These are phyloP conservation scores for Nymphalis urticae DNA, from an alignment of 2,888 invertebrate species.

Conservation along the genomic window DNA sequence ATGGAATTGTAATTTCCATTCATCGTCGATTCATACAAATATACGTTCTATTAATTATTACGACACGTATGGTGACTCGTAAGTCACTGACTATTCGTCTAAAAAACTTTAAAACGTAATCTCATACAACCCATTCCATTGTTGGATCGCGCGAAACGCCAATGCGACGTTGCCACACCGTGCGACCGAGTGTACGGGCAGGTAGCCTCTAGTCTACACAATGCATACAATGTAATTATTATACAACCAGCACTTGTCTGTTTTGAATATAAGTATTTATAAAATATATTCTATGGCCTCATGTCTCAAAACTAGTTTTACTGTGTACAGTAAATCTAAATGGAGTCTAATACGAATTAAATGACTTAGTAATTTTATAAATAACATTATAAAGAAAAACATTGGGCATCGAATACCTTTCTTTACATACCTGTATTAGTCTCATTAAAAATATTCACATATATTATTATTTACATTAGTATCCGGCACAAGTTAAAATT, in stretches of 20 bases:
- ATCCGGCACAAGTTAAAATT: conserved; percentile 31
- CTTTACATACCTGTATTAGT: not conserved
- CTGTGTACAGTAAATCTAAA: conserved; percentile 50
- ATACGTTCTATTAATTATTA: conserved; percentile 57
- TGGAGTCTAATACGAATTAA: conserved; percentile 58
- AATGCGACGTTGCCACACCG: conserved; percentile 79
- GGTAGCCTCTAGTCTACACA: conserved; percentile 60
- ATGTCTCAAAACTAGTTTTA: conserved; percentile 55
- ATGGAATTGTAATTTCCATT: conserved; percentile 46
- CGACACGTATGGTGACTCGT: conserved; percentile 51
- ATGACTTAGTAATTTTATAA: not conserved
- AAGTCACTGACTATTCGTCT: conserved; percentile 50
- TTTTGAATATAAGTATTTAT: conserved; percentile 55
- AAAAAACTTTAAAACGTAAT: conserved; percentile 56
- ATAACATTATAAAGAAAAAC: not conserved
- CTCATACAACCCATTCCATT: conserved; percentile 65
- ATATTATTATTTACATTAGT: conserved; percentile 2
- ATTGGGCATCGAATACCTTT: not conserved
- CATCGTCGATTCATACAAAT: conserved; percentile 48
- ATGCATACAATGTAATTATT: conserved; percentile 69
- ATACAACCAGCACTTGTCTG: conserved; percentile 72
- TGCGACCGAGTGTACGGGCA: conserved; percentile 72
- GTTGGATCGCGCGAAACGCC: conserved; percentile 73
- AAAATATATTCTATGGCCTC: conserved; percentile 59
- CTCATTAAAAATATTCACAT: not conserved